phyloP scores from a whole-genome alignment of 2,113 vertebrate genomes.

The Girardinichthys multiradiatus region DNA sequence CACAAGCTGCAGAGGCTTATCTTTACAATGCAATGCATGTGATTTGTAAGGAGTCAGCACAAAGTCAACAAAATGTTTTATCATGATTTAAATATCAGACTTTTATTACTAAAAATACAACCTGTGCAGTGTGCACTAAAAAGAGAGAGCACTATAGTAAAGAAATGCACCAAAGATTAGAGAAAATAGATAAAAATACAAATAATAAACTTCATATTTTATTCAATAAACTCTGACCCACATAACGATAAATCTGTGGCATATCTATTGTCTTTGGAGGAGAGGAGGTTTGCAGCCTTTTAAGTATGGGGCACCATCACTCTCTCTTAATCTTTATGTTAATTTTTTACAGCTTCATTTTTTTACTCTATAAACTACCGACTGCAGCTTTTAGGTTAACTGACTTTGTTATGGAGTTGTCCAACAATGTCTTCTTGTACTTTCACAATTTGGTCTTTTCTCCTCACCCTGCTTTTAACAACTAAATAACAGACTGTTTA shows the following conservation, averaged over 20 bases:
- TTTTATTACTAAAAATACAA: not conserved
- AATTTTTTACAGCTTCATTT: not conserved
- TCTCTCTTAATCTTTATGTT: not conserved
- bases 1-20: not conserved
- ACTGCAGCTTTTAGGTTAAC: not conserved
- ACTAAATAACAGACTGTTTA: conserved; percentile 37
- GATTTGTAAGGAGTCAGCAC: not conserved
- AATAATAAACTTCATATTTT: not conserved
- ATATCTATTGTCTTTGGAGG: not conserved
- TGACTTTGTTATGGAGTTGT: not conserved
- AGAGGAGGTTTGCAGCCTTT: not conserved
- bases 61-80: not conserved
- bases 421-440: not conserved
- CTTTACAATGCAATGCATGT: not conserved
- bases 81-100: not conserved
- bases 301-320: not conserved
- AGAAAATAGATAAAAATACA: not conserved
- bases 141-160: not conserved
- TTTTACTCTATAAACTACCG: not conserved
- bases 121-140: not conserved
- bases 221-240: not conserved
- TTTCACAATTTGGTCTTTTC: conserved; percentile 9
- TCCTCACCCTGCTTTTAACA: conserved; percentile 35
- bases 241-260: not conserved
- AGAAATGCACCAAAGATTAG: not conserved